Percentiles rank a stretch among this genome's conserved stretches.
These are phyloP conservation scores for Phylloscopus whistleri DNA, from an alignment of 2,113 vertebrate genomes.

Conservation along the genomic window DNA sequence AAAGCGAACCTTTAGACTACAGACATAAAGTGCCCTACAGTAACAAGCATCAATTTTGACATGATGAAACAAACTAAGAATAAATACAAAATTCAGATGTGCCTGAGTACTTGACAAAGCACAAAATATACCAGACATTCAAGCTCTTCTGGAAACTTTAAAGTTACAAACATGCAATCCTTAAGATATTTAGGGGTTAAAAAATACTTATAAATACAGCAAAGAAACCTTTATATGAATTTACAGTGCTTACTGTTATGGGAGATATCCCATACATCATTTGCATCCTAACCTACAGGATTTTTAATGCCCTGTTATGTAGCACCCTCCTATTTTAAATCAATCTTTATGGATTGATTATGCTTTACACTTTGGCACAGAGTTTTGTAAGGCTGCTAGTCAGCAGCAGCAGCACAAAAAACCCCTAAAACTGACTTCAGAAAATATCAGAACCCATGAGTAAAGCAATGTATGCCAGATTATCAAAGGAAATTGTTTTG, in stretches of 20 bases:
- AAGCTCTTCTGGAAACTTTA: neutral
- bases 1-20: neutral
- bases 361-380: neutral
- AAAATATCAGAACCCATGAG: neutral
- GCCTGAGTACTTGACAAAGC: neutral
- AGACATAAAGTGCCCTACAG: fast-evolving
- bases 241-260: neutral
- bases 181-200: neutral
- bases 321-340: neutral
- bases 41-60: neutral
- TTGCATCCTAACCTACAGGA: neutral
- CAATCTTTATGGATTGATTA: neutral
- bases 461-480: neutral
- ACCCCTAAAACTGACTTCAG: neutral
- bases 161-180: neutral
- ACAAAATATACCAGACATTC: neutral
- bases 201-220: neutral
- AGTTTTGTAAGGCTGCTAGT: neutral
- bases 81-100: neutral
- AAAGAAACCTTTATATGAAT: neutral
- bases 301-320: neutral
- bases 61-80: neutral
- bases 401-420: neutral
- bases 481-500: neutral
- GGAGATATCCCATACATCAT: neutral